phyloP scores from a whole-genome alignment of 2,797 vertebrate species.

The Eutrigla gurnardus region DNA sequence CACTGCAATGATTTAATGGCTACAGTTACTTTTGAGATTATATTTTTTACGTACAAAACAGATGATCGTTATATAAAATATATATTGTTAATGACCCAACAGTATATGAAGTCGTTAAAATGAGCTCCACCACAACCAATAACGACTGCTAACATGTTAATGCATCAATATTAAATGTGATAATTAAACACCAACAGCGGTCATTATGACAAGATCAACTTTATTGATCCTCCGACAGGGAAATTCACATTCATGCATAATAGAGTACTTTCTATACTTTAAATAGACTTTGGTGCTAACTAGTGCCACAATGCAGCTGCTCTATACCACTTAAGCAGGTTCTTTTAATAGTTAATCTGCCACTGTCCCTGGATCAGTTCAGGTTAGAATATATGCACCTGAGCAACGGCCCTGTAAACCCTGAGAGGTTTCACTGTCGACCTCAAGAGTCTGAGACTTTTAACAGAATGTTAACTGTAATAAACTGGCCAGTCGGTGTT shows the following conservation, averaged over 20 bases:
- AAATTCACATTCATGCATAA: too few relatives aligned
- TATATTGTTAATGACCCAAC: too few relatives aligned
- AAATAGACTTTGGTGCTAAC: neutral
- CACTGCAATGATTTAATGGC: neutral
- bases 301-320: neutral
- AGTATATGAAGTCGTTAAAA: too few relatives aligned
- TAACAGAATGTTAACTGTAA: slow-evolving; percentile 23
- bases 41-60: neutral
- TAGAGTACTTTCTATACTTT: neutral
- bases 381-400: neutral
- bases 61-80: neutral
- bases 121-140: neutral
- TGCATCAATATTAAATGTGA: neutral
- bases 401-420: slow-evolving; percentile 8
- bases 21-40: neutral
- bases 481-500: neutral
- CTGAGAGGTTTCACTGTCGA: slow-evolving; percentile 12
- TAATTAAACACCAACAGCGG: too few relatives aligned
- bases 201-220: too few relatives aligned
- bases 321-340: neutral
- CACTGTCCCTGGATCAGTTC: neutral
- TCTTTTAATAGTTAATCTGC: neutral
- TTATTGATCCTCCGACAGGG: too few relatives aligned
- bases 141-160: fast-evolving
- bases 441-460: neutral